Evolutionary conservation across 30 jellyfish, hydroid and myxozoan species (phyloP), one percentile per base, ranked within the genome.

Genomic region (Sanderia malayensis): DNA sequence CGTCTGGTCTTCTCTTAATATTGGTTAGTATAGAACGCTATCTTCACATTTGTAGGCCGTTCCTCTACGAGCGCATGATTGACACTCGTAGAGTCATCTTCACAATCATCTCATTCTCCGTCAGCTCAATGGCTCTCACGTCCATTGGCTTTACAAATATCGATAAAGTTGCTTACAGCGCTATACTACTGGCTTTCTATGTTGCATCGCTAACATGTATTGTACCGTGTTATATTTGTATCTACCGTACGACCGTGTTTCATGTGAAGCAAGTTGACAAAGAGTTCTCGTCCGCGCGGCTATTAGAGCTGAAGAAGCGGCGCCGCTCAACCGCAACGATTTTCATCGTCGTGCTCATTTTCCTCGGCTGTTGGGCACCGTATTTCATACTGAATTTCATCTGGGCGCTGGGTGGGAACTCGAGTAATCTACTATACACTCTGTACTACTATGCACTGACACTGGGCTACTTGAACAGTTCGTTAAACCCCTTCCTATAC

Each of bases 281-380:
- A 10, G 82, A 31, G 13, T 18, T 45, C 20, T 30, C 53, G 1
- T 19, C 26, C 29, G 53, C 70, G 58, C 31, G 25, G 29, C 1
- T 49, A 19, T 29, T 13, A 10, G 31, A 70, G 26, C 27, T 45
- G 41, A 47, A 52, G 17, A 46, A 47, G 25, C 52, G 23, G 30
- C 82, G 82, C 25, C 52, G 71, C 9, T 20, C 70, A 2, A 26
- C 82, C 24, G 18, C 10, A 20, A 70, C 82, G 57, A 70, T 70
- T 1, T 31, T 70, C 31, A 17, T 23, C 29, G 82, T 70, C 21
- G 70, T 32, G 8, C n/a, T 70, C 2, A 71, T 29, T 21, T 70
- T 70, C 25, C 28, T 70, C 11, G 26, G 52, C 58, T 70, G 82
- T 45, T 70, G 82, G 82, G 82, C 61, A 22, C 60, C 71, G 22